Percentiles rank a stretch among this genome's conserved stretches.
These are phyloP conservation scores for Habropoda laboriosa DNA, from an alignment of 1,140 invertebrate genomes.

Conservation along the genomic window DNA sequence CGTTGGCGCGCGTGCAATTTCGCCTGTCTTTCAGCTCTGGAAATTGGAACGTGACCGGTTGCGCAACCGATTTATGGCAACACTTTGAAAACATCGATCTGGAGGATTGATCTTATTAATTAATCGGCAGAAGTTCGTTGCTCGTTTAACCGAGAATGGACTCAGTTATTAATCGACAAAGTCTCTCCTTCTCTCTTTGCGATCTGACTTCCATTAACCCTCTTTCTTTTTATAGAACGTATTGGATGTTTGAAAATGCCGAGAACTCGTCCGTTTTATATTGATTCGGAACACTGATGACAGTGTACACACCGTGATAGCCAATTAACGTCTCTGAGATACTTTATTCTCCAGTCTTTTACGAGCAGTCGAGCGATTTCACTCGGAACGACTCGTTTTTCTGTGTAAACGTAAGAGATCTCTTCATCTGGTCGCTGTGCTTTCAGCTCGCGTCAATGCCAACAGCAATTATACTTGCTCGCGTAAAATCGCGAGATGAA, in stretches of 20 bases:
- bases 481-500: background rate
- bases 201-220: too few species aligned
- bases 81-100: conserved; percentile 36
- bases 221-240: background rate
- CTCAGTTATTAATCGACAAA: conserved; percentile 5
- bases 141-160: background rate
- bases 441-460: background rate
- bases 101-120: conserved; percentile 47
- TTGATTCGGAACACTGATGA: conserved; percentile 9
- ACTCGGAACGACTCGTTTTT: background rate
- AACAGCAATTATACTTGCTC: conserved; percentile 21
- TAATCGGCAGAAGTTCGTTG: conserved; percentile 25
- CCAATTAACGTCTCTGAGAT: conserved; percentile 8
- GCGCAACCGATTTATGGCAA: conserved; percentile 48
- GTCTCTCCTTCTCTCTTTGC: too few species aligned
- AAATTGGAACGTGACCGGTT: conserved; percentile 64
- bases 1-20: conserved; percentile 48
- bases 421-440: background rate
- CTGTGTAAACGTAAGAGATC: background rate
- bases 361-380: background rate
- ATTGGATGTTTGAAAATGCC: background rate
- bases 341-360: background rate
- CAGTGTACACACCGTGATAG: conserved; percentile 19
- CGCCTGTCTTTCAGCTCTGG: conserved; percentile 48
- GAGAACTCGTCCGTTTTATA: background rate